A percentile compares a stretch with the other conserved stretches of the same genome.
phyloP scores from a whole-genome alignment of 2,888 invertebrate genomes.

The Acleris literana region DNA sequence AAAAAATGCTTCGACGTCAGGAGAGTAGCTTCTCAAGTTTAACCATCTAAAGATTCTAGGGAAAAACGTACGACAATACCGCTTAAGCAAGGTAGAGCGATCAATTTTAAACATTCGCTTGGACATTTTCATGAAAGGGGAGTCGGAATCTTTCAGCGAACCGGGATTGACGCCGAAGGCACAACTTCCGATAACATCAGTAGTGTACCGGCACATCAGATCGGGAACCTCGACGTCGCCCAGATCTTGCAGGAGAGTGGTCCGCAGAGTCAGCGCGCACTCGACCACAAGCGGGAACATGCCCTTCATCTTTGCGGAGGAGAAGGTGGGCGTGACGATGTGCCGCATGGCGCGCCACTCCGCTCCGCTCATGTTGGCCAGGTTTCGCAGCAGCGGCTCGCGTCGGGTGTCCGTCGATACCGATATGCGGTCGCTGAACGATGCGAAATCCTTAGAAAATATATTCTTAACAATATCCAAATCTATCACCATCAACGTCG shows the following conservation, averaged over 20 bases:
- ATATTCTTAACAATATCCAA: constrained; percentile 69
- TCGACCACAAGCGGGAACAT: constrained; percentile 76
- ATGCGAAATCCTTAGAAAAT: constrained; percentile 64
- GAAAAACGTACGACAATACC: constrained; percentile 73
- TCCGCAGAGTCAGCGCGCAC: constrained; percentile 65
- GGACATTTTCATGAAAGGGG: constrained; percentile 75
- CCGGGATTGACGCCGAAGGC: constrained; percentile 76
- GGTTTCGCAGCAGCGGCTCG: constrained; percentile 74
- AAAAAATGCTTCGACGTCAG: constrained; percentile 72
- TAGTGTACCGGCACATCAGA: constrained; percentile 71
- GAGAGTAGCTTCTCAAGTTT: constrained; percentile 71
- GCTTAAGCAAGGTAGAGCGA: constrained; percentile 64
- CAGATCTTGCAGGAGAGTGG: constrained; percentile 50
- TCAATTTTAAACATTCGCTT: constrained; percentile 75
- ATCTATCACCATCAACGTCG: constrained; percentile 72
- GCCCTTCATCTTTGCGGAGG: constrained; percentile 78
- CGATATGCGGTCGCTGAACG: constrained; percentile 72
- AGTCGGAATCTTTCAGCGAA: constrained; percentile 65
- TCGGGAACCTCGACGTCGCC: constrained; percentile 67
- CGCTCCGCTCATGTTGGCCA: constrained; percentile 76
- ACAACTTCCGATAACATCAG: constrained; percentile 77
- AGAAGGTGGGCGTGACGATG: constrained; percentile 76
- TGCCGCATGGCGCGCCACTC: constrained; percentile 78
- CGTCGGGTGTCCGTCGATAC: constrained; percentile 71
- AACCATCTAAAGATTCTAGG: constrained; percentile 72